These are phyloP conservation scores for Plectrocnemia conspersa DNA, from an alignment of 1,140 invertebrate genomes.

Conservation along the genomic window DNA sequence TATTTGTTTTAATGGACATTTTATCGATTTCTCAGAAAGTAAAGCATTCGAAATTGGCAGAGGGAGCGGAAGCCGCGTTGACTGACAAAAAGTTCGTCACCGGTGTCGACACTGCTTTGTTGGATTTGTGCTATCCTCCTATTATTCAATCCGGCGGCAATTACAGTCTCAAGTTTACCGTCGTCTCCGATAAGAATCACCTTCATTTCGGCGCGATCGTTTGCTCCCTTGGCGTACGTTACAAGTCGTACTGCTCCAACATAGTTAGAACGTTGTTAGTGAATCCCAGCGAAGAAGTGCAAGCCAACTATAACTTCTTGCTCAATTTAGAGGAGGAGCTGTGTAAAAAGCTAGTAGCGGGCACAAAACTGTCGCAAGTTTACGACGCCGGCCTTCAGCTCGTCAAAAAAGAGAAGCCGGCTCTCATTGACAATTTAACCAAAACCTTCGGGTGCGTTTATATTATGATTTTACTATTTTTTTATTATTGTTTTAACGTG, in stretches of 20 bases:
- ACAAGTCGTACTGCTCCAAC: slow-evolving; percentile 98
- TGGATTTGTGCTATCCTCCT: slow-evolving; percentile 97
- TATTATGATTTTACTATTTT: slow-evolving; percentile 14
- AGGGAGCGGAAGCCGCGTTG: slow-evolving; percentile 88
- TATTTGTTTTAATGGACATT: not conserved
- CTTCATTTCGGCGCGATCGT: slow-evolving; percentile 96
- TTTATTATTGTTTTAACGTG: slow-evolving; percentile 8
- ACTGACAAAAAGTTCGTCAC: slow-evolving; percentile 92
- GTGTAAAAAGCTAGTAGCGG: slow-evolving; percentile 77
- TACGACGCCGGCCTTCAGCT: slow-evolving; percentile 80
- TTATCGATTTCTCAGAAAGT: slow-evolving; percentile 66
- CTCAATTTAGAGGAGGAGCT: slow-evolving; percentile 89
- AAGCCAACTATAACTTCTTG: slow-evolving; percentile 92
- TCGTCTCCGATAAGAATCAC: slow-evolving; percentile 86
- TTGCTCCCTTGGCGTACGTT: slow-evolving; percentile 89
- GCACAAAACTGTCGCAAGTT: slow-evolving; percentile 80
- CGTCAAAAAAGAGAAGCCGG: slow-evolving; percentile 84
- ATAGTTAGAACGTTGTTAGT: slow-evolving; percentile 96
- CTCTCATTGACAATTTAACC: slow-evolving; percentile 85
- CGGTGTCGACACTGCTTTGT: slow-evolving; percentile 77
- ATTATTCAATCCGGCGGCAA: slow-evolving; percentile 98
- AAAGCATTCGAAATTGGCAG: slow-evolving; percentile 89
- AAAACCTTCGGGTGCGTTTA: slow-evolving; percentile 77
- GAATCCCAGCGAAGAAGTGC: slow-evolving; percentile 77
- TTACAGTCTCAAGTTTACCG: slow-evolving; percentile 96